Evolutionary conservation across 2,888 invertebrate species (phyloP).

Genomic region (Eristalis intricaria): DNA sequence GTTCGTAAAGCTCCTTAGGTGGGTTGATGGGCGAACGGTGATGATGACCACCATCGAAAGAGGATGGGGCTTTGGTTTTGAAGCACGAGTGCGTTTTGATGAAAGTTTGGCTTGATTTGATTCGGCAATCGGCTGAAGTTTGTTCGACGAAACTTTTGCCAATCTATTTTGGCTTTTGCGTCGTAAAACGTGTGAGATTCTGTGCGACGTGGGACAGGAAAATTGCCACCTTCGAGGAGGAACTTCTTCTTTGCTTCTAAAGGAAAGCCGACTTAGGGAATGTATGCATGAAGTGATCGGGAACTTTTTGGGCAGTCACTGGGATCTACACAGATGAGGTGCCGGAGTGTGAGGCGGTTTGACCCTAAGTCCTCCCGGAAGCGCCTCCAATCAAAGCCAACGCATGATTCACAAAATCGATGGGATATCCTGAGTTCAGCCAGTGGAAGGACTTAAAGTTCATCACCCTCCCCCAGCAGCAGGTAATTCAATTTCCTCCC

Average conservation of each 20-base stretch:
- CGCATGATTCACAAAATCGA: background rate
- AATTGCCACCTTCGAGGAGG: too few relatives aligned
- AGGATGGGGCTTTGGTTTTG: background rate
- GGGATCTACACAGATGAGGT: background rate
- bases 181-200: too few relatives aligned
- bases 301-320: background rate
- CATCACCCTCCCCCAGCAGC: background rate
- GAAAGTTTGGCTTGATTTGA: background rate
- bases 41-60: too few relatives aligned
- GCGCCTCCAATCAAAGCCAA: background rate
- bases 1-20: slow-evolving; percentile 9
- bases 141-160: background rate
- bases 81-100: background rate
- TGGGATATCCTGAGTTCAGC: background rate
- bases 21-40: background rate
- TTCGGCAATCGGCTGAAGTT: background rate
- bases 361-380: too few relatives aligned
- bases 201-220: too few relatives aligned
- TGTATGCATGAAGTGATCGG: background rate
- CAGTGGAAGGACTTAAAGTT: background rate
- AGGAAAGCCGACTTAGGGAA: background rate
- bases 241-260: background rate
- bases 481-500: background rate
- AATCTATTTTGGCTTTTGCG: background rate
- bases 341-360: background rate